Conservation (phyloP, 2,113 vertebrate genomes). For the Ciconia maguari region DNA sequence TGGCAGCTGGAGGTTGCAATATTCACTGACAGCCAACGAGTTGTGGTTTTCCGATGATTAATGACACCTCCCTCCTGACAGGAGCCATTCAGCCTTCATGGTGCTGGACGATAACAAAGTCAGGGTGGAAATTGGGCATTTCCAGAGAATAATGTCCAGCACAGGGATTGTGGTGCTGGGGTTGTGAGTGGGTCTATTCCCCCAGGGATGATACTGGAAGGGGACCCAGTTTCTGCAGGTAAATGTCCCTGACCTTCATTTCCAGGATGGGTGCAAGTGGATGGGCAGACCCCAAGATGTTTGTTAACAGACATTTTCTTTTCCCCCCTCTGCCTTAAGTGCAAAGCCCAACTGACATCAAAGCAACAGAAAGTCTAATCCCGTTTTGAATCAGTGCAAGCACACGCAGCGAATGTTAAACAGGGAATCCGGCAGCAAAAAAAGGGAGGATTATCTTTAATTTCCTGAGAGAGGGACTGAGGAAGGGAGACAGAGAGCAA, state of each 20-base stretch:
- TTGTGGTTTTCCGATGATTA: constrained; percentile 30
- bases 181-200: not conserved
- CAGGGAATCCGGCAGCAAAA: constrained; percentile 44
- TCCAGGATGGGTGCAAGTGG: not conserved
- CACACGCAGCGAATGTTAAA: constrained; percentile 66
- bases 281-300: not conserved
- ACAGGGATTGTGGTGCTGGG: not conserved
- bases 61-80: constrained; percentile 4
- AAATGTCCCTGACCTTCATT: not conserved
- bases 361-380: constrained; percentile 66
- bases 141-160: not conserved
- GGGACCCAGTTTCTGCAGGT: not conserved
- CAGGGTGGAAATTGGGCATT: not conserved
- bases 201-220: not conserved
- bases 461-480: constrained; percentile 58
- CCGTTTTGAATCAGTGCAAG: constrained; percentile 55
- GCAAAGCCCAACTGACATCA: constrained; percentile 63
- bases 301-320: constrained; percentile 10
- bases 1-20: constrained; percentile 23
- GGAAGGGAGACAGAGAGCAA: not conserved
- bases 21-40: constrained; percentile 6
- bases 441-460: constrained; percentile 60
- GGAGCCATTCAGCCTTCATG: not conserved
- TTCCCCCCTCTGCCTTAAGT: not conserved
- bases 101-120: not conserved